Base-by-base conservation (phyloP, 2,113 vertebrate genomes). In the Gyps fulvus region DNA sequence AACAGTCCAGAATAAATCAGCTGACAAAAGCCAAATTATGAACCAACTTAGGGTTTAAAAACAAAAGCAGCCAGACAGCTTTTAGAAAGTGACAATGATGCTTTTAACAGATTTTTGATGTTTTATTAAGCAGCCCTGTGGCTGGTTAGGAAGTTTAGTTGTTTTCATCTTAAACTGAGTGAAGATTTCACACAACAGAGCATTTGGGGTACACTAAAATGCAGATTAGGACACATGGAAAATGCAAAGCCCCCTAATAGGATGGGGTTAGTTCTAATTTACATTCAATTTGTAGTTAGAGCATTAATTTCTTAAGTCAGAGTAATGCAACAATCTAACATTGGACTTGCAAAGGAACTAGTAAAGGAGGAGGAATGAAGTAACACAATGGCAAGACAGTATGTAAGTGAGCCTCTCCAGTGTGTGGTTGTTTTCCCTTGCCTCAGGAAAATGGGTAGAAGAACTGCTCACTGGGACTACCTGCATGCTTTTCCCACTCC, bases 51-150 rank as follows among this genome's bases (percentile, higher is more conserved):
- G 19, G 18, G 6, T 34, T 95, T 59, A n/a, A 71, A 92, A 90
- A 49, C 19, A 58, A 85, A 90, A 66, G 2, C 19, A 63, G 23
- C 5, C 61, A 87, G 31, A 1, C 43, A 91, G 26, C 7, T 67
- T 77, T 72, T 49, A 57, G n/a, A 66, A 88, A 77, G 18, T 20
- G 25, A 32, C 55, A 81, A 13, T 32, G 6, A 23, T 83, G 16
- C 22, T 83, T 70, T 90, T 66, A 59, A 70, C 19, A 69, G 38
- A 32, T 10, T 86, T 80, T 5, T 83, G 32, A 84, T 92, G 42
- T 89, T 95, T 93, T 88, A 92, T 89, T 95, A 90, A 93, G 62
- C 59, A 92, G 18, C n/a, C 72, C 29, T 70, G 25, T 9, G 13
- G 50, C 47, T 71, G 27, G 23, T 81, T 43, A 73, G 59, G 63